Base-by-base conservation (phyloP, 2,113 vertebrate species). In the Microcebus tavaratra region DNA sequence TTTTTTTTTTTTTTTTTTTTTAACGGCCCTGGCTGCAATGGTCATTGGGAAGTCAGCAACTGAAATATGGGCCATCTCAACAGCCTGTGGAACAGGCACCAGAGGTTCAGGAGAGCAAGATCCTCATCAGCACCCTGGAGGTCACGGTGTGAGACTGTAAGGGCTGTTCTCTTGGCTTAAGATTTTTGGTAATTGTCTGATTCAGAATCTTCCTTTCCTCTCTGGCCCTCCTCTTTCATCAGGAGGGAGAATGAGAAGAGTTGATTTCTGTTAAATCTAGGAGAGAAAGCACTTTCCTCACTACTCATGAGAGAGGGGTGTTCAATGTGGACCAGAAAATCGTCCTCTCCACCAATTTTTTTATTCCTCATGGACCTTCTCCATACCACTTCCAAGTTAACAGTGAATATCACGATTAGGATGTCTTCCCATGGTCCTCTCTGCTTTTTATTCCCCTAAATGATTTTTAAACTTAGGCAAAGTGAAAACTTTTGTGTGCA, bases 381-480 rank as follows among this genome's bases (percentile, higher is more conserved):
- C 8, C 9, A 48, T 76, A 79, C 79, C 25, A 80, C 39, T 48
- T 91, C 73, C 86, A 94, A 67, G 67, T 91, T 95, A 95, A 89
- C n/a, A 68, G 8, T 88, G 89, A 92, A 82, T 85, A 70, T 80
- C 75, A 80, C 34, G 27, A 78, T 93, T 79, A 96, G 87, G 80
- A 73, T 80, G 29, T 80, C 55, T 83, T 90, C 63, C 80, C 23
- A n/a, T 84, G 72, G 29, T 39, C 25, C n/a, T 86, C 53, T 88
- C 82, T 94, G 88, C 8, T 39, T 88, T 96, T 92, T 79, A 81
- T 89, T 88, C n/a, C 65, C 65, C 34, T 55, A 67, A 96, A 91
- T 94, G 45, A 92, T 94, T 92, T 96, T 61, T 85, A 90, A 90
- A 97, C 59, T 92, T 92, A 85, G 78, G 31, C 84, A 78, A 93